phyloP scores from a whole-genome alignment of 1,140 invertebrate genomes.

The Drosophila orena region DNA sequence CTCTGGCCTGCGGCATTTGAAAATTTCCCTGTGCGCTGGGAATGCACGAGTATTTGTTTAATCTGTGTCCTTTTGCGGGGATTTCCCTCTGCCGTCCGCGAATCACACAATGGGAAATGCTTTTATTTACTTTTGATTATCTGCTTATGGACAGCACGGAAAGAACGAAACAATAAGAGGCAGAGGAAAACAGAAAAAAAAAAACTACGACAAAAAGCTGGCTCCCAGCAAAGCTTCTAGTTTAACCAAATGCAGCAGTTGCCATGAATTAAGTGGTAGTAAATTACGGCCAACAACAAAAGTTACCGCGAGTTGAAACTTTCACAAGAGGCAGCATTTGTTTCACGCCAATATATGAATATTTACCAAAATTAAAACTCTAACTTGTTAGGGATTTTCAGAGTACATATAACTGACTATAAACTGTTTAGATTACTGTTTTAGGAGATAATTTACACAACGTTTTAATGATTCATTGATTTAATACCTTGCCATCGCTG shows the following conservation, averaged over 20 bases:
- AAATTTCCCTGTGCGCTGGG: slow-evolving; percentile 4
- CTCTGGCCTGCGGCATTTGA: neutral
- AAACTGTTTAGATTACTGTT: no score
- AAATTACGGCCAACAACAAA: neutral
- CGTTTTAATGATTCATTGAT: no score
- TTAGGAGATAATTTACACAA: no score
- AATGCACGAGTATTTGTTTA: slow-evolving; percentile 29
- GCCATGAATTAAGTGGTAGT: neutral
- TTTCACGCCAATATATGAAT: neutral
- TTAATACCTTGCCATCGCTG: no score
- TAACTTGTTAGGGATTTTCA: neutral
- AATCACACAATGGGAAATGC: slow-evolving; percentile 50
- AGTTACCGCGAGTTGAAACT: neutral
- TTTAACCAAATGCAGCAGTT: slow-evolving; percentile 12
- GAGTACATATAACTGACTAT: no score
- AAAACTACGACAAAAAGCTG: slow-evolving; percentile 3
- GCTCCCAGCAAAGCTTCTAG: neutral
- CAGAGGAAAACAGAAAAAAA: slow-evolving; percentile 7
- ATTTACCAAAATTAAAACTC: neutral
- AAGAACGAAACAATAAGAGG: slow-evolving; percentile 14
- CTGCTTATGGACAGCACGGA: slow-evolving; percentile 43
- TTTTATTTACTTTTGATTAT: slow-evolving; percentile 73
- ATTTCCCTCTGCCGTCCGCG: neutral
- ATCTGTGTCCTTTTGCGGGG: neutral
- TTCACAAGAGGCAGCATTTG: neutral